A percentile compares a stretch with the other conserved stretches of the same genome.
Evolutionary conservation across 1,140 invertebrate species (phyloP).

Genomic region (Magallana gigas): DNA sequence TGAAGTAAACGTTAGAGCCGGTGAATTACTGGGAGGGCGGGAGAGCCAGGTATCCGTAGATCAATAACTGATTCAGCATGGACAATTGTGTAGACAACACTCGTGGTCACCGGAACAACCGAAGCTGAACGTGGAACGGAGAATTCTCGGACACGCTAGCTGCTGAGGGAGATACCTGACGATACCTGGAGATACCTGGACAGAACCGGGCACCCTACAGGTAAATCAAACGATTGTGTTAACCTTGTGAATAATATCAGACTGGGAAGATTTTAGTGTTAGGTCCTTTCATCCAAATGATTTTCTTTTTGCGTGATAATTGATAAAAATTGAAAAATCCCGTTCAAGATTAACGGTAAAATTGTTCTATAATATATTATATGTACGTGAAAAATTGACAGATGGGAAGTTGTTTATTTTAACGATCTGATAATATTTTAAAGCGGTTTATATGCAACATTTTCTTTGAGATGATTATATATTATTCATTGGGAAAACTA

Average conservation of each 20-base stretch:
- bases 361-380: no score
- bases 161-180: neutral
- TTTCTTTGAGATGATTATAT: neutral
- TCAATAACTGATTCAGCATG: slow-evolving; percentile 13
- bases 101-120: neutral
- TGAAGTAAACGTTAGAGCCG: neutral
- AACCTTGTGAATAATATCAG: neutral
- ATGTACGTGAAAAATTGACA: no score
- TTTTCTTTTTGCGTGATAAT: neutral
- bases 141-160: neutral
- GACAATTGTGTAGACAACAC: neutral
- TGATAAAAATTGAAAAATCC: neutral
- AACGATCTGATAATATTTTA: neutral
- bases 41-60: neutral
- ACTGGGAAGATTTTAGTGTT: neutral
- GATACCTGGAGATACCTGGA: neutral
- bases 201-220: neutral
- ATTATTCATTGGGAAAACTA: neutral
- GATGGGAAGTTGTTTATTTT: no score
- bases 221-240: neutral
- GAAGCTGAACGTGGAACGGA: neutral
- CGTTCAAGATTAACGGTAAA: no score
- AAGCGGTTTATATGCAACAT: neutral
- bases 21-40: neutral
- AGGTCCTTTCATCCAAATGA: neutral